A percentile compares a stretch with the other conserved stretches of the same genome.
Conservation (phyloP, 2,797 vertebrate species). For the Pelobates cultripes region DNA sequence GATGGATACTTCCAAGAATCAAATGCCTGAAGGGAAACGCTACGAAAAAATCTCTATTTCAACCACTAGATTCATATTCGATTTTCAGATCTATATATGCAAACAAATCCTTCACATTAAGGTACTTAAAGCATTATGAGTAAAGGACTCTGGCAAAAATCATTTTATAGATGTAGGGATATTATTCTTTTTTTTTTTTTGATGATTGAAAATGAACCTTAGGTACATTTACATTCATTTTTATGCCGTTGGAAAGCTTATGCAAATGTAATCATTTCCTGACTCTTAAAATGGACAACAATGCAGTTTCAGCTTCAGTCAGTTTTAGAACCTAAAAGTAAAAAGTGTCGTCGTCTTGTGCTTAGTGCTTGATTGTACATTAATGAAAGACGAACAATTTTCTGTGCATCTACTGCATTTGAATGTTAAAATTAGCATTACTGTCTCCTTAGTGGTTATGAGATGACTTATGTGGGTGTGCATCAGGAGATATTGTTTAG, state of each 20-base stretch:
- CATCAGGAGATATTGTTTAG: no score
- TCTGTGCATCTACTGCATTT: background rate
- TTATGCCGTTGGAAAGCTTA: constrained; percentile 26
- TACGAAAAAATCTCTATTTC: constrained; percentile 19
- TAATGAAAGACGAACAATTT: background rate
- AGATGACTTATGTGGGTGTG: background rate
- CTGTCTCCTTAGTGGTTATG: background rate
- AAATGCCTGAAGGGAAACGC: constrained; percentile 71
- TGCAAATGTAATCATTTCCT: constrained; percentile 32
- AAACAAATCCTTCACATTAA: constrained; percentile 1
- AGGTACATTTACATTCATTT: constrained; percentile 8
- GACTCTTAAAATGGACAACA: background rate
- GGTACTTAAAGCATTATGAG: constrained; percentile 15
- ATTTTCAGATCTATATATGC: constrained; percentile 32
- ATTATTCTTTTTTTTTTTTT: background rate
- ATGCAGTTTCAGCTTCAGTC: background rate
- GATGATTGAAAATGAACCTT: constrained; percentile 21
- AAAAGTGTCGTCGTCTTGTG: background rate
- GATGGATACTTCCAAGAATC: constrained; percentile 79
- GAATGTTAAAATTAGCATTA: background rate
- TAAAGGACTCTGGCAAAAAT: constrained; percentile 17
- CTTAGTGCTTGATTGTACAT: background rate
- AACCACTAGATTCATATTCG: background rate
- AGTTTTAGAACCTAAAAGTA: background rate
- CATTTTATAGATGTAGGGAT: background rate